These are phyloP conservation scores for Eupleurogrammus muticus DNA, from an alignment of 2,797 vertebrate species.

Conservation along the genomic window DNA sequence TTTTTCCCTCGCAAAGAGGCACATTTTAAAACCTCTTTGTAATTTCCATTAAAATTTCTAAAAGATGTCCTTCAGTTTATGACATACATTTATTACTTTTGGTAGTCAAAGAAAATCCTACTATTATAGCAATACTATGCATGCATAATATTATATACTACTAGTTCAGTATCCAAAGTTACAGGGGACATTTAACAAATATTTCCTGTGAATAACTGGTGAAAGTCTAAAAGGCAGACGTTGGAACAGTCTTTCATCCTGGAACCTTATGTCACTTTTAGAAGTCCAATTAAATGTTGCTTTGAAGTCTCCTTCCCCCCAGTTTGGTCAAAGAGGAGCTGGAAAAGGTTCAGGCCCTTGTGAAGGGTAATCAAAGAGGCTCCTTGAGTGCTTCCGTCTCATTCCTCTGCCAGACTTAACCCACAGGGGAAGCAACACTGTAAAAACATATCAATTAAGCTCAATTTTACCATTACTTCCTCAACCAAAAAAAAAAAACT, in stretches of 20 bases:
- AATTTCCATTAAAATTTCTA: neutral
- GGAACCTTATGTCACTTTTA: neutral
- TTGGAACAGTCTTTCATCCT: neutral
- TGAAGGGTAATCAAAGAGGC: conserved; percentile 29
- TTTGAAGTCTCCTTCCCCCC: conserved; percentile 4
- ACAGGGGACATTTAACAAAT: neutral
- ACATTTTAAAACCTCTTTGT: neutral
- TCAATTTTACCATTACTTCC: neutral
- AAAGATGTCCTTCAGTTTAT: too few relatives aligned
- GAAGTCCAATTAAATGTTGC: neutral
- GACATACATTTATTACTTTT: neutral
- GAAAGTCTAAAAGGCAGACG: neutral
- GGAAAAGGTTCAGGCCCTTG: conserved; percentile 11
- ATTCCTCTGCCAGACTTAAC: conserved; percentile 9
- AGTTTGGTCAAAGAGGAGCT: conserved; percentile 14
- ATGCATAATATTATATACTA: neutral
- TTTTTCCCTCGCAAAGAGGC: neutral
- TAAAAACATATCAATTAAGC: neutral
- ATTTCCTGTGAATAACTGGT: neutral
- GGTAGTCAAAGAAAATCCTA: neutral
- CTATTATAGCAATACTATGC: neutral
- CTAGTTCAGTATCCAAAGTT: neutral
- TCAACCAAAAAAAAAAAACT: neutral
- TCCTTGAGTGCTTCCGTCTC: conserved; percentile 24
- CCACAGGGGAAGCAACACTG: conserved; percentile 2